phyloP scores from a whole-genome alignment of 2,888 invertebrate species.

The Timema cristinae region DNA sequence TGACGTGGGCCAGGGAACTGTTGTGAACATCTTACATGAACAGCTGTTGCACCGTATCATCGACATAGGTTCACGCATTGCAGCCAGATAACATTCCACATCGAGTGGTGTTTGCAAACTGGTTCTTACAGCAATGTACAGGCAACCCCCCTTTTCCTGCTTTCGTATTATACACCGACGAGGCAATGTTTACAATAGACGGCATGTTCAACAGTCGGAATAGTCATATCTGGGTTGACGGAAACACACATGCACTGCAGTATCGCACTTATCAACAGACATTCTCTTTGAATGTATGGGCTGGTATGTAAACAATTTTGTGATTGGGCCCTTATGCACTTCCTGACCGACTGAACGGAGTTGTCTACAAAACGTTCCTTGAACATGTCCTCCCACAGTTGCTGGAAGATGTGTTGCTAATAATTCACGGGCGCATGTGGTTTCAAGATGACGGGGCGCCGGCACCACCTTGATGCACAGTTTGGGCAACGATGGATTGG shows the following conservation, averaged over 20 bases:
- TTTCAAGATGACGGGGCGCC: not conserved
- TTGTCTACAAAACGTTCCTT: constrained; percentile 8
- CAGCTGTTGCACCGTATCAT: too few relatives aligned
- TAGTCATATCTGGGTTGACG: not conserved
- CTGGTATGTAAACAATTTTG: not conserved
- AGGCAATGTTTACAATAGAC: constrained; percentile 2
- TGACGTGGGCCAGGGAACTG: too few relatives aligned
- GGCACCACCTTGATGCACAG: not conserved
- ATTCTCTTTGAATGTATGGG: constrained; percentile 12
- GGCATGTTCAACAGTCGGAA: constrained; percentile 7
- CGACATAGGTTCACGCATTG: too few relatives aligned
- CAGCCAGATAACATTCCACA: too few relatives aligned
- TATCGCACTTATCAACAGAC: not conserved
- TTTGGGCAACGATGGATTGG: not conserved
- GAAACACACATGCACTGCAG: not conserved
- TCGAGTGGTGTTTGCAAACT: too few relatives aligned
- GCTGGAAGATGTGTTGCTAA: constrained; percentile 10
- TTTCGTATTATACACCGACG: not conserved
- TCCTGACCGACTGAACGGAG: not conserved
- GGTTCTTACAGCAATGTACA: not conserved
- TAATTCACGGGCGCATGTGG: too few relatives aligned
- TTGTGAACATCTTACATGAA: too few relatives aligned
- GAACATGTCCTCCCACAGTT: not conserved
- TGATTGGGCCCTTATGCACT: constrained; percentile 6
- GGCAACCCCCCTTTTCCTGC: too few relatives aligned